Conservation (phyloP, 1,140 invertebrate species). For the Drosophila repletoides region DNA sequence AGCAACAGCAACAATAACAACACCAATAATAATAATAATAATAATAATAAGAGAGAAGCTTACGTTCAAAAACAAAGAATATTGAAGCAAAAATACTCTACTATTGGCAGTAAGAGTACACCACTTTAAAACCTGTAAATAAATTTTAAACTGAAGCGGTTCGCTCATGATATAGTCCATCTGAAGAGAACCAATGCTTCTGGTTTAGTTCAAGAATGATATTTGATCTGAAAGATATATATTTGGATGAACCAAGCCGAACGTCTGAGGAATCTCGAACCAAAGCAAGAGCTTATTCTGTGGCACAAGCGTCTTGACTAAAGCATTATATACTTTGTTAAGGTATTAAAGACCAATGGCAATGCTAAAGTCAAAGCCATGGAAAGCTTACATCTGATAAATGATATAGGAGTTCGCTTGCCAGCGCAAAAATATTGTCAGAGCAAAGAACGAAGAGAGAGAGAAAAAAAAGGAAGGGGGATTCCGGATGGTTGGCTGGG, state of each 20-base stretch:
- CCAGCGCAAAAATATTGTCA: constrained; percentile 68
- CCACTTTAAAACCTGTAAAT: too few species aligned
- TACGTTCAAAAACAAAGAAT: background rate
- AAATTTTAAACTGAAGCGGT: too few species aligned
- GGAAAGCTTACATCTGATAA: constrained; percentile 80
- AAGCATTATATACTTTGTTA: background rate
- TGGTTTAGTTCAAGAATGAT: too few species aligned
- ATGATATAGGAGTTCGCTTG: constrained; percentile 68
- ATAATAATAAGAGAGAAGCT: constrained; percentile 9
- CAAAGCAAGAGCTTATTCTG: too few species aligned
- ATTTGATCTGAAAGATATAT: too few species aligned
- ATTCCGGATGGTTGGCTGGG: background rate
- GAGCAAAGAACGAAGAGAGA: constrained; percentile 7
- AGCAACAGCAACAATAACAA: constrained; percentile 40
- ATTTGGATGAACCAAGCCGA: too few species aligned
- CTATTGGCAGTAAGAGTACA: too few species aligned
- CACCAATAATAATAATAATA: constrained; percentile 14
- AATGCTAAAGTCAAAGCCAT: constrained; percentile 54
- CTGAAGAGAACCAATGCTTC: too few species aligned
- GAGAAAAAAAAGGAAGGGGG: background rate
- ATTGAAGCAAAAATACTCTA: constrained; percentile 3
- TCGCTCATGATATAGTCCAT: too few species aligned
- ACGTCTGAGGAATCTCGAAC: too few species aligned
- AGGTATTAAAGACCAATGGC: constrained; percentile 44
- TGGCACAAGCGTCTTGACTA: background rate